These are phyloP conservation scores for Manis crassicaudata DNA, from an alignment of 2,797 vertebrate genomes.

Conservation along the genomic window DNA sequence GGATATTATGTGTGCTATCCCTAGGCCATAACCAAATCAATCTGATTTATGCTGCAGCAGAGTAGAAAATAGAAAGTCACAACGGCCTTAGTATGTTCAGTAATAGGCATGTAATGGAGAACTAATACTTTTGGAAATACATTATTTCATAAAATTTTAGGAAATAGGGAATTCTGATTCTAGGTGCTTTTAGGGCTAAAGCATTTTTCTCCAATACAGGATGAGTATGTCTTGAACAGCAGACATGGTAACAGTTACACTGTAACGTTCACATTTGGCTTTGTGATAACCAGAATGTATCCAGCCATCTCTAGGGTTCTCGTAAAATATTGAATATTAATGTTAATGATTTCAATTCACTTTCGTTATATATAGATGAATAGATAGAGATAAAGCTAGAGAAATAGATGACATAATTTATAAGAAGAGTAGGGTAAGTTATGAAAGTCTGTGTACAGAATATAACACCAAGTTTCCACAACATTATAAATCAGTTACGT, in stretches of 20 bases:
- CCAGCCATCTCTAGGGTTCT: background rate
- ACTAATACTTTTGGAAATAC: slow-evolving; percentile 41
- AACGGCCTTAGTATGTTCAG: slow-evolving; percentile 64
- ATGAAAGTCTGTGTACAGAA: background rate
- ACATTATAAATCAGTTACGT: slow-evolving; percentile 5
- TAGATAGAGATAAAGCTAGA: background rate
- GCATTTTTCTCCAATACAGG: slow-evolving; percentile 25
- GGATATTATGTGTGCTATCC: slow-evolving; percentile 52
- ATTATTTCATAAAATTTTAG: slow-evolving; percentile 47
- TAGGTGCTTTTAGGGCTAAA: slow-evolving; percentile 27
- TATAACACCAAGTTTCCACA: background rate
- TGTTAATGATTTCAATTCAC: slow-evolving; percentile 40
- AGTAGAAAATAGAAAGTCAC: slow-evolving; percentile 55
- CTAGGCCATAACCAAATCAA: slow-evolving; percentile 58
- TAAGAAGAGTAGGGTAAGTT: background rate
- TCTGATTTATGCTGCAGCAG: slow-evolving; percentile 62
- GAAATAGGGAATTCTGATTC: slow-evolving; percentile 17
- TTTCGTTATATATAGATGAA: background rate
- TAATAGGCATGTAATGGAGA: slow-evolving; percentile 41
- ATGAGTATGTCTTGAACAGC: slow-evolving; percentile 52
- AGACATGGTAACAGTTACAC: slow-evolving; percentile 30
- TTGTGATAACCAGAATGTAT: background rate
- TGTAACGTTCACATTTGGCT: background rate
- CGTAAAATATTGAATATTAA: background rate
- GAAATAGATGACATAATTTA: background rate